A percentile compares a stretch with the other conserved stretches of the same genome.
Conservation (phyloP, 1,140 invertebrate genomes). For the Drosophila funebris region DNA sequence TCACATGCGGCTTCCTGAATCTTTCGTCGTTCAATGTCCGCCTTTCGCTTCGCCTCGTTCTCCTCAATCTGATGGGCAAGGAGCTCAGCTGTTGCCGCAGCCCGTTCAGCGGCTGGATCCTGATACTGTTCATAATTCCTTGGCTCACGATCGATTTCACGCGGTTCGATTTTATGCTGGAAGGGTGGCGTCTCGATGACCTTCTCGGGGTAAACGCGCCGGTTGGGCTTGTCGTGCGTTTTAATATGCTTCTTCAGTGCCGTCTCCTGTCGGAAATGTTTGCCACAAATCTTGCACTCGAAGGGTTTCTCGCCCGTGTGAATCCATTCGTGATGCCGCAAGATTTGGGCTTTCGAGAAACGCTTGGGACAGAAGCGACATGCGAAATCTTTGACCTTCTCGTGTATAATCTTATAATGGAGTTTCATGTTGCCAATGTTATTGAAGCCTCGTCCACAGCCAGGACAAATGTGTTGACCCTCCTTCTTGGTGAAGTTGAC, state of each 20-base stretch:
- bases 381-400: constrained; percentile 80
- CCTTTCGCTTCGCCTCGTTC: constrained; percentile 70
- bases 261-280: constrained; percentile 78
- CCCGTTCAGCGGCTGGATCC: constrained; percentile 66
- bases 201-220: constrained; percentile 57
- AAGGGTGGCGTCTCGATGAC: constrained; percentile 52
- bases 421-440: constrained; percentile 79
- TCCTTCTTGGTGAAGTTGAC: constrained; percentile 82
- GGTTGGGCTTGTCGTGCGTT: constrained; percentile 71
- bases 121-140: constrained; percentile 69
- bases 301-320: constrained; percentile 84
- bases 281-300: constrained; percentile 74
- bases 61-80: constrained; percentile 73
- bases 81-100: constrained; percentile 70
- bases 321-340: constrained; percentile 82
- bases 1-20: constrained; percentile 72
- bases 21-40: constrained; percentile 70
- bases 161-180: constrained; percentile 51
- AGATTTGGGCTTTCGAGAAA: constrained; percentile 80
- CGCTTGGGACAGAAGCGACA: constrained; percentile 77
- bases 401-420: constrained; percentile 81
- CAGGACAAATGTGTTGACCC: constrained; percentile 77
- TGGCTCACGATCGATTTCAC: constrained; percentile 47
- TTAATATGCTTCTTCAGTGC: constrained; percentile 80
- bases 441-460: constrained; percentile 79